A percentile compares a stretch with the other conserved stretches of the same genome.
Conservation (phyloP, 2,113 vertebrate genomes). For the Xenopus laevis region DNA sequence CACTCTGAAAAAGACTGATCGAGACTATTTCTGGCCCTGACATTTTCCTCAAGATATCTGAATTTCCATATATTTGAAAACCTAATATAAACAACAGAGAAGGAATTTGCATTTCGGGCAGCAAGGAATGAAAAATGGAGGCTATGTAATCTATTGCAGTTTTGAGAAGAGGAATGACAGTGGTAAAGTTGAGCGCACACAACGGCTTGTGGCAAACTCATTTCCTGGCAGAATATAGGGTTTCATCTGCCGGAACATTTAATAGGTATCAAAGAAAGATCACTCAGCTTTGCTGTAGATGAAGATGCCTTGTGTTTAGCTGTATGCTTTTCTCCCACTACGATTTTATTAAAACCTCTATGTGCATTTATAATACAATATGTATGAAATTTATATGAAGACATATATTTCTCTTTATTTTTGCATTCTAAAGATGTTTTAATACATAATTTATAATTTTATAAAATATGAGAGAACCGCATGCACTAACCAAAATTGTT, state of each 20-base stretch:
- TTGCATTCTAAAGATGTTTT: constrained; percentile 58
- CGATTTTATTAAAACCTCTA: constrained; percentile 70
- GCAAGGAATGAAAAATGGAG: constrained; percentile 78
- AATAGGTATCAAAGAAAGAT: constrained; percentile 74
- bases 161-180: constrained; percentile 69
- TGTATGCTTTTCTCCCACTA: constrained; percentile 52
- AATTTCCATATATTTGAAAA: constrained; percentile 85
- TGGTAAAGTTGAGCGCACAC: constrained; percentile 62
- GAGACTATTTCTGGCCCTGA: constrained; percentile 66
- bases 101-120: constrained; percentile 75
- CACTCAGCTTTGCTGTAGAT: constrained; percentile 56
- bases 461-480: constrained; percentile 51
- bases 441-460: constrained; percentile 70
- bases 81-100: constrained; percentile 80
- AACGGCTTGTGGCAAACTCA: constrained; percentile 71
- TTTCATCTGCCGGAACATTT: constrained; percentile 75
- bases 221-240: constrained; percentile 75
- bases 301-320: constrained; percentile 53
- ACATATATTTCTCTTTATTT: constrained; percentile 66
- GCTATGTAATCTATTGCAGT: constrained; percentile 67
- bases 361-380: constrained; percentile 67
- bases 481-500: constrained; percentile 49
- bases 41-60: constrained; percentile 73
- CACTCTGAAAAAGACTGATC: constrained; percentile 65
- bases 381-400: constrained; percentile 63